Conservation (phyloP, 92 coral and sea anemone genomes). For the Porites lobata region DNA sequence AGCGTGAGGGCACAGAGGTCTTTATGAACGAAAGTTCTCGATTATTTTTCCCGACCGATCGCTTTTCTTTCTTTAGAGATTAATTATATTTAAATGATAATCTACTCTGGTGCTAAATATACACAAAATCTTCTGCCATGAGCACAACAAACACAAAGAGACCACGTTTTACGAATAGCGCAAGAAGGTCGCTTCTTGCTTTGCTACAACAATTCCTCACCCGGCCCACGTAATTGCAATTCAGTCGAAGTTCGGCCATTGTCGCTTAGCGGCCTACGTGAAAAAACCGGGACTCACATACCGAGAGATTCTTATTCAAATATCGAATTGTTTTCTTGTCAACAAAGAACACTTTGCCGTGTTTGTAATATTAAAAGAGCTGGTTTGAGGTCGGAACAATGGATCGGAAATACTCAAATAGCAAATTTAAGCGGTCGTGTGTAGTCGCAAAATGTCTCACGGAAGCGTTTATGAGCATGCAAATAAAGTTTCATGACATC, state of each 20-base stretch:
- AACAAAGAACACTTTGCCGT: slow-evolving; percentile 67
- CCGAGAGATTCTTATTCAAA: slow-evolving; percentile 48
- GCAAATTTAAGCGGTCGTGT: slow-evolving; percentile 58
- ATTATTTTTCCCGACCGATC: slow-evolving; percentile 33
- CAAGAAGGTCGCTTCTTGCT: slow-evolving; percentile 11
- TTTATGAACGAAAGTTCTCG: slow-evolving; percentile 4
- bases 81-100: slow-evolving; percentile 87
- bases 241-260: not conserved
- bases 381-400: slow-evolving; percentile 71
- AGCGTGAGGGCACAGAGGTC: not conserved
- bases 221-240: not conserved
- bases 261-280: not conserved
- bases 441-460: slow-evolving; percentile 63
- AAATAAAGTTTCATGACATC: slow-evolving; percentile 70
- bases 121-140: slow-evolving; percentile 66
- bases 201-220: not conserved
- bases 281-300: slow-evolving; percentile 2
- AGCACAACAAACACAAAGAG: slow-evolving; percentile 78
- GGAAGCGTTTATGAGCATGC: slow-evolving; percentile 60
- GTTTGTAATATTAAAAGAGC: slow-evolving; percentile 64
- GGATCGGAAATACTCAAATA: slow-evolving; percentile 64
- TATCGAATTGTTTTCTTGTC: slow-evolving; percentile 74
- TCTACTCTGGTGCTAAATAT: slow-evolving; percentile 79
- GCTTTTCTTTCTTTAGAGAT: slow-evolving; percentile 46
- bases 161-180: slow-evolving; percentile 70